phyloP scores from a whole-genome alignment of 2,888 invertebrate genomes.

The Neocrepidodera transversa region DNA sequence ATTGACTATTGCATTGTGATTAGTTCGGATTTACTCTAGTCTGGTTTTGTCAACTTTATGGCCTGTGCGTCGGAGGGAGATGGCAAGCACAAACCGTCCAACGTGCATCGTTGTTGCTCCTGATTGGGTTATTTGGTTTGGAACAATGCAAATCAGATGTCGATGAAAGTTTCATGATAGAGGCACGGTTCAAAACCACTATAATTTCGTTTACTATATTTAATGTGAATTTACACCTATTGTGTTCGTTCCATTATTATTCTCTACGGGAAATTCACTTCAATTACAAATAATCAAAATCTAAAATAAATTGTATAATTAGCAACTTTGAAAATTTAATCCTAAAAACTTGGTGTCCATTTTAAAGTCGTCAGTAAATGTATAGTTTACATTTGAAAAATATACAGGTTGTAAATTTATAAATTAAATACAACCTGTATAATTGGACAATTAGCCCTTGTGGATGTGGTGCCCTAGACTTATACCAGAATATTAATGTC shows the following conservation, averaged over 20 bases:
- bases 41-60: conserved; percentile 44
- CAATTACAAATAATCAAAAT: background rate
- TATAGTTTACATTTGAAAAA: no score
- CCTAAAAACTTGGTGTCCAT: no score
- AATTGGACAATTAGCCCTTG: no score
- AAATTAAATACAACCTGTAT: no score
- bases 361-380: no score
- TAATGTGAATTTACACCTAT: background rate
- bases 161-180: conserved; percentile 18
- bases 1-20: conserved; percentile 52
- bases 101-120: conserved; percentile 14
- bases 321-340: no score
- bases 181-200: conserved; percentile 6
- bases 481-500: no score
- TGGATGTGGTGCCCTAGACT: no score
- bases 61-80: conserved; percentile 22
- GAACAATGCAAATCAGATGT: conserved; percentile 28
- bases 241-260: background rate
- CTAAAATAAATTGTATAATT: no score
- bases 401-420: no score
- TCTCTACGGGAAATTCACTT: background rate
- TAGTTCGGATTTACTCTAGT: conserved; percentile 43
- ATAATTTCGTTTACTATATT: conserved; percentile 9
- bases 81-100: conserved; percentile 13
- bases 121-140: conserved; percentile 23